Conservation (phyloP, 2,797 vertebrate species). For the Gallinago stenura region DNA sequence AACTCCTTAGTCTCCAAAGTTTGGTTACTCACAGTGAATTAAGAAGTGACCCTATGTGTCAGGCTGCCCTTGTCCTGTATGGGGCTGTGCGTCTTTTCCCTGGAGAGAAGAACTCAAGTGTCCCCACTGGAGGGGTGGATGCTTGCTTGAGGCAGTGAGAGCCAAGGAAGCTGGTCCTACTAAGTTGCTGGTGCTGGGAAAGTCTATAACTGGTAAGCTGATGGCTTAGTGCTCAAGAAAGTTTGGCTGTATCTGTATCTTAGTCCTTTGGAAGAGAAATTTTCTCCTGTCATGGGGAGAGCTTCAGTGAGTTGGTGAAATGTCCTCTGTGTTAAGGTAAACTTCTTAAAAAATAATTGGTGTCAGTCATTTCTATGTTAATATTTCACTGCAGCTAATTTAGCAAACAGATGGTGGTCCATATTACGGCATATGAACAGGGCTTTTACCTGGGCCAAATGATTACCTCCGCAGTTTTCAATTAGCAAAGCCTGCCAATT, state of each 20-base stretch:
- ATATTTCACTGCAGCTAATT: constrained; percentile 67
- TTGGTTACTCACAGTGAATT: background rate
- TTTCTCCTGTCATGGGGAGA: fast-evolving
- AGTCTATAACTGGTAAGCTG: background rate
- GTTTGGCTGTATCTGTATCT: background rate
- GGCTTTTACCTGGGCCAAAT: constrained; percentile 70
- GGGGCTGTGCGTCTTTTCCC: background rate
- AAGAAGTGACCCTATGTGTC: background rate
- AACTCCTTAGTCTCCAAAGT: background rate
- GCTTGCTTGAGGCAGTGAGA: background rate
- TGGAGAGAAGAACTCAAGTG: background rate
- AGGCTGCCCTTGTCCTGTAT: fast-evolving
- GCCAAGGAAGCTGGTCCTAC: background rate
- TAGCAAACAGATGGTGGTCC: constrained; percentile 74
- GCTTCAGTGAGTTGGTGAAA: background rate
- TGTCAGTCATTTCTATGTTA: constrained; percentile 61
- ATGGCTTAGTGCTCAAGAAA: background rate
- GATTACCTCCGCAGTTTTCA: constrained; percentile 72
- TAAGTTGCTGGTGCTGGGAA: background rate
- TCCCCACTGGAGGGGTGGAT: fast-evolving
- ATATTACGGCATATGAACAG: constrained; percentile 29
- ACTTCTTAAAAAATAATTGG: background rate
- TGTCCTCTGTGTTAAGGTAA: background rate
- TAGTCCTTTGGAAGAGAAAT: background rate
- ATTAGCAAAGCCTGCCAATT: constrained; percentile 73